Percentiles rank a stretch among this genome's conserved stretches.
Conservation (phyloP, 2,888 invertebrate species). For the Eristalis pertinax region DNA sequence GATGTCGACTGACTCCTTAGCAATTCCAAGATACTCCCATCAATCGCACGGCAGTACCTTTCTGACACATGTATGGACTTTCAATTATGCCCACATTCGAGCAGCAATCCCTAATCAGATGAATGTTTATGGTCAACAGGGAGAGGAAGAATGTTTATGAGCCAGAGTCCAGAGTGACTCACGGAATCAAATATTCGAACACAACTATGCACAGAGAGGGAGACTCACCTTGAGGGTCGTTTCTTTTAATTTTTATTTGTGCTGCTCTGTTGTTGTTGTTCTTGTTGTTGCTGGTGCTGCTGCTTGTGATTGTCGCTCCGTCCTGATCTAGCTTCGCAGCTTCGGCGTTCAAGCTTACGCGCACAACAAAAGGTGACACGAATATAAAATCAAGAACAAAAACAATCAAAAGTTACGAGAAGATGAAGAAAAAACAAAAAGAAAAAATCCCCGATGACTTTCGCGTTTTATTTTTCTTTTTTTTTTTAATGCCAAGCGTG, state of each 20-base stretch:
- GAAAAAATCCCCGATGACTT: constrained; percentile 17
- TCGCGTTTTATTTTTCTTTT: constrained; percentile 7
- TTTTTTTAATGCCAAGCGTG: constrained; percentile 1
- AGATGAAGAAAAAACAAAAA: neutral
- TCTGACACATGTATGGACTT: neutral
- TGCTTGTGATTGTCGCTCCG: neutral
- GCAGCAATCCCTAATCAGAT: neutral
- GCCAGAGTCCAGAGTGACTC: neutral
- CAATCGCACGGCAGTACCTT: neutral
- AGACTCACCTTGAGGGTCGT: constrained; percentile 58
- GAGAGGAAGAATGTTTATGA: neutral
- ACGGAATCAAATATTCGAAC: constrained; percentile 10
- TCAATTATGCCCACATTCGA: neutral
- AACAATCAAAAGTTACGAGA: constrained; percentile 32
- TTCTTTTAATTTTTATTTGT: constrained; percentile 31
- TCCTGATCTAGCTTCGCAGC: neutral
- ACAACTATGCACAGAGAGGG: neutral
- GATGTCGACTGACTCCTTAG: neutral
- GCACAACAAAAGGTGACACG: constrained; percentile 56
- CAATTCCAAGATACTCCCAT: neutral
- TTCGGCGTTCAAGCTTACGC: constrained; percentile 39
- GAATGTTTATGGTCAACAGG: neutral
- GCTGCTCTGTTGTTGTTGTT: neutral
- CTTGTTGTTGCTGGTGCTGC: no score
- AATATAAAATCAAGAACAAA: constrained; percentile 36